Conservation (phyloP, 92 coral and sea anemone species). For the Micromussa lordhowensis region DNA sequence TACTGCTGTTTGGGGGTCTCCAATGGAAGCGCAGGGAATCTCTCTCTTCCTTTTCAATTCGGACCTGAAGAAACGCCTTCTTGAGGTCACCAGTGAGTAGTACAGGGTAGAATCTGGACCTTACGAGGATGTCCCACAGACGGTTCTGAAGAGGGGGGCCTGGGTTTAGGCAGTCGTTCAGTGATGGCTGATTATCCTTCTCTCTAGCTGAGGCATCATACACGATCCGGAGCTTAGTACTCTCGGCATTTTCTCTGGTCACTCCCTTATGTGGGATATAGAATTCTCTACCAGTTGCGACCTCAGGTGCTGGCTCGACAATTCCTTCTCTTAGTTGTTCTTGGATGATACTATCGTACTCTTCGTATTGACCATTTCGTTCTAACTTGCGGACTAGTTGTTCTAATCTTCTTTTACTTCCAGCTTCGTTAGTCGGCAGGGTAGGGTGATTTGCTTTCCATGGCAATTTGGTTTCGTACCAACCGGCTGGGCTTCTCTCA, state of each 20-base stretch:
- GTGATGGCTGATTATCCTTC: constrained; percentile 49
- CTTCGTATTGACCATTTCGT: constrained; percentile 40
- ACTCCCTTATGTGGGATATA: constrained; percentile 63
- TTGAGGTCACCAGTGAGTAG: constrained; percentile 43
- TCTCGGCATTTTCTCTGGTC: constrained; percentile 53
- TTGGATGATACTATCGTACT: constrained; percentile 57
- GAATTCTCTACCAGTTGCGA: constrained; percentile 43
- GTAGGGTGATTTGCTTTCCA: constrained; percentile 28
- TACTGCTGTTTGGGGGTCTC: constrained; percentile 32
- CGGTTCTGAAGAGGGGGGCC: constrained; percentile 52
- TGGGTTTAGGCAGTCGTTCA: constrained; percentile 45
- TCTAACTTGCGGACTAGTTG: constrained; percentile 36
- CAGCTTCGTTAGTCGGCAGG: constrained; percentile 34
- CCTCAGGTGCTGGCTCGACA: constrained; percentile 54
- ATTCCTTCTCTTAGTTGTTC: constrained; percentile 62
- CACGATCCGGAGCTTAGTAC: constrained; percentile 68
- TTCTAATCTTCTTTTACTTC: constrained; percentile 27
- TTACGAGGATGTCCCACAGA: constrained; percentile 35
- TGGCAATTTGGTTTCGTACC: constrained; percentile 30
- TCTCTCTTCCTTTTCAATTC: constrained; percentile 57
- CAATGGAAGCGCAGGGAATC: constrained; percentile 68
- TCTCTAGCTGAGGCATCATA: constrained; percentile 72
- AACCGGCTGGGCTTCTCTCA: constrained; percentile 33
- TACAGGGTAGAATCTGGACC: constrained; percentile 40
- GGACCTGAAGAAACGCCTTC: constrained; percentile 43